Conservation (phyloP, 2,888 invertebrate genomes). For the Chrysotoxum bicinctum region DNA sequence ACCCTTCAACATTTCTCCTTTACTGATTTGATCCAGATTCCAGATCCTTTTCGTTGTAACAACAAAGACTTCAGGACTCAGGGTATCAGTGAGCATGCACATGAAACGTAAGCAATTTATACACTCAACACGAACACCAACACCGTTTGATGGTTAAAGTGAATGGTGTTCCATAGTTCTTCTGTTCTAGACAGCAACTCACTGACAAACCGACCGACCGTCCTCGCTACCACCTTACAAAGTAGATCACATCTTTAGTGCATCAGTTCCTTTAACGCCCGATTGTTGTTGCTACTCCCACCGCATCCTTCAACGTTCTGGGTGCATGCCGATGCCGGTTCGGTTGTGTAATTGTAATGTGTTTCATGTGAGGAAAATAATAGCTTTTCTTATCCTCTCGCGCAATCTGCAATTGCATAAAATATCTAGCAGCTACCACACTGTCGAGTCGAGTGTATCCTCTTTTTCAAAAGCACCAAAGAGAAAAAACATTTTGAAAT, state of each 20-base stretch:
- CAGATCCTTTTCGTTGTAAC: not conserved
- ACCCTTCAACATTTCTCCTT: not conserved
- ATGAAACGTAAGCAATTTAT: conserved; percentile 36
- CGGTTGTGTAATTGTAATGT: not conserved
- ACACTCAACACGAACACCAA: conserved; percentile 6
- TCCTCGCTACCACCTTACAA: not conserved
- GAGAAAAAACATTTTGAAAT: conserved; percentile 2
- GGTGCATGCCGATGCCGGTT: too few relatives aligned
- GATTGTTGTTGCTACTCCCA: not conserved
- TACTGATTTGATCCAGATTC: conserved; percentile 3
- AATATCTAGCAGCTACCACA: conserved; percentile 11
- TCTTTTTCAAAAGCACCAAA: not conserved
- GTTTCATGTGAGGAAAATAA: conserved; percentile 37
- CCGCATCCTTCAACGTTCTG: not conserved
- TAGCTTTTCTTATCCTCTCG: conserved; percentile 40
- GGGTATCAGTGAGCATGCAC: not conserved
- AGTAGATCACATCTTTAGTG: conserved; percentile 46
- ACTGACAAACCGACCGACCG: not conserved
- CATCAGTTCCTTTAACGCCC: not conserved
- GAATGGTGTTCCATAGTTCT: not conserved
- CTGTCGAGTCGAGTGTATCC: not conserved
- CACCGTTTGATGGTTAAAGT: not conserved
- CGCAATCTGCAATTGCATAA: conserved; percentile 34
- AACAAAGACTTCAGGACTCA: not conserved
- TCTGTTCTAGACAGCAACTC: conserved; percentile 17